A percentile compares a stretch with the other conserved stretches of the same genome.
These are phyloP conservation scores for Helicoverpa zea DNA, from an alignment of 1,140 invertebrate genomes.

Conservation along the genomic window DNA sequence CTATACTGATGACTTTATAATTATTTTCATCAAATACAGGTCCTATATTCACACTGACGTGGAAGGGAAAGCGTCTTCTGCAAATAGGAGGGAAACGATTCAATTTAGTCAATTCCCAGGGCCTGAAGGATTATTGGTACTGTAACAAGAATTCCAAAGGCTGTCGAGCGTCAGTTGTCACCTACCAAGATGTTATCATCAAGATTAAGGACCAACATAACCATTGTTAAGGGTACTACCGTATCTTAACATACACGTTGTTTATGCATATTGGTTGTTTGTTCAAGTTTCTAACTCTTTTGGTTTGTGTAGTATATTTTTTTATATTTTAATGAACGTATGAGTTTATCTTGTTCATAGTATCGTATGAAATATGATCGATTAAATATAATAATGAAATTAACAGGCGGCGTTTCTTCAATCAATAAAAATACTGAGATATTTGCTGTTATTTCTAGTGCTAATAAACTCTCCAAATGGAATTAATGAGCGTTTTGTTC, in stretches of 20 bases:
- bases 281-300: too few species aligned
- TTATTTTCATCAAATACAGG: neutral
- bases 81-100: conserved; percentile 61
- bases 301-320: too few species aligned
- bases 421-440: too few species aligned
- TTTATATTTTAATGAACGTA: too few species aligned
- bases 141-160: conserved; percentile 70
- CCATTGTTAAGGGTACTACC: conserved; percentile 49
- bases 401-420: too few species aligned
- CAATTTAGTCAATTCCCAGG: conserved; percentile 63
- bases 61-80: conserved; percentile 69
- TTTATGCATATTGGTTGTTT: too few species aligned
- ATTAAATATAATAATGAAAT: too few species aligned
- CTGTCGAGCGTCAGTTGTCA: conserved; percentile 65
- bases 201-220: conserved; percentile 67
- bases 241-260: too few species aligned
- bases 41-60: conserved; percentile 60
- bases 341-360: too few species aligned
- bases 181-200: conserved; percentile 63
- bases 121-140: conserved; percentile 64
- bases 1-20: neutral
- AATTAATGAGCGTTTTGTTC: neutral
- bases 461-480: too few species aligned
- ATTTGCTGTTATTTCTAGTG: too few species aligned
- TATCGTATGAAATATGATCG: too few species aligned